Evolutionary conservation across 2,113 vertebrate species (phyloP).

Genomic region (Phoxinus phoxinus): DNA sequence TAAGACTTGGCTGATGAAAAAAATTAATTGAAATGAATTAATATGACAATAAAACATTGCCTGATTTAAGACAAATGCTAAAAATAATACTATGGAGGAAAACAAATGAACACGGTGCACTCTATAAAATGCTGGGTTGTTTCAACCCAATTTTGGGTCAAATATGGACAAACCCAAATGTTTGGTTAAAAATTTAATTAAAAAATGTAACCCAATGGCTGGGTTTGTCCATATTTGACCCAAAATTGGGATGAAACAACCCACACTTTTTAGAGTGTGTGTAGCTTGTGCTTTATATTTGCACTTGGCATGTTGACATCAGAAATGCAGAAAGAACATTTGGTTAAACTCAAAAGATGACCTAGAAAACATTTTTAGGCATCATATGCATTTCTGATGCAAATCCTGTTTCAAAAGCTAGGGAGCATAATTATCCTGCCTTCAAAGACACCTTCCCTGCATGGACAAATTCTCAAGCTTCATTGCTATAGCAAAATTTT

Average conservation of each 20-base stretch:
- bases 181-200: too few species aligned
- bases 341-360: neutral
- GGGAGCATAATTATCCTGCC: neutral
- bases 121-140: too few species aligned
- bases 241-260: too few species aligned
- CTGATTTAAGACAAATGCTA: neutral
- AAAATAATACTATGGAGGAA: neutral
- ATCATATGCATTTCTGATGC: neutral
- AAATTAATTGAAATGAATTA: too few species aligned
- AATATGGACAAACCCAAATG: too few species aligned
- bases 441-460: neutral
- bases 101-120: neutral
- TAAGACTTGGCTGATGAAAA: neutral
- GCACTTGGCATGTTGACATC: neutral
- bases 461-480: neutral
- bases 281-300: neutral
- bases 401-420: neutral
- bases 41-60: neutral
- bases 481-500: neutral
- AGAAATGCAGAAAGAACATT: slow-evolving; percentile 2
- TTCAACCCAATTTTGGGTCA: too few species aligned
- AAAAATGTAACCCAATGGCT: too few species aligned
- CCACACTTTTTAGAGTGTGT: too few species aligned
- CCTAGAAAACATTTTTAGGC: slow-evolving; percentile 15
- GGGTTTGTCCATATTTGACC: too few species aligned